These are phyloP conservation scores for Lycocerus yunnanus DNA, from an alignment of 2,888 invertebrate species.

Conservation along the genomic window DNA sequence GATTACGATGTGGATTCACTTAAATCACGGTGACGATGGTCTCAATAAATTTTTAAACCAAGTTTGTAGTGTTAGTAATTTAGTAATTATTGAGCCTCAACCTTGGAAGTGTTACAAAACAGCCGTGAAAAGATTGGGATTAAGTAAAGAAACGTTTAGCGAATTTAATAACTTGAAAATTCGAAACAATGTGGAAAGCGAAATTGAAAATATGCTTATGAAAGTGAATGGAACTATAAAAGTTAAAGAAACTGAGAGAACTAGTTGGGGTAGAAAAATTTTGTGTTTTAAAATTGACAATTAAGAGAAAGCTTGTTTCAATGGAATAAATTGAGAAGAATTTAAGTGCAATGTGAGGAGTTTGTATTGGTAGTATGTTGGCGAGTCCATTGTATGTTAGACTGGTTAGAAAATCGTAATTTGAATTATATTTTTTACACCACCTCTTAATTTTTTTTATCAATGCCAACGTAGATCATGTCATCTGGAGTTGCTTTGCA, in stretches of 20 bases:
- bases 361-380: too few species aligned
- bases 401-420: too few species aligned
- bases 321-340: background rate
- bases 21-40: slow-evolving; percentile 80
- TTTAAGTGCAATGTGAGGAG: too few species aligned
- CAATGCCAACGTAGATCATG: too few species aligned
- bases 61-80: slow-evolving; percentile 59
- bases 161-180: slow-evolving; percentile 64
- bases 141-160: slow-evolving; percentile 64
- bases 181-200: slow-evolving; percentile 63
- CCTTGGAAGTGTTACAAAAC: slow-evolving; percentile 84
- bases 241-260: slow-evolving; percentile 62
- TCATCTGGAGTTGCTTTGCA: too few species aligned
- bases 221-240: slow-evolving; percentile 53
- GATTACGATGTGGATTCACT: slow-evolving; percentile 89
- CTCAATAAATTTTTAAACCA: slow-evolving; percentile 65
- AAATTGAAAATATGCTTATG: slow-evolving; percentile 60
- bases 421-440: too few species aligned
- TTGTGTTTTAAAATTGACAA: slow-evolving; percentile 61
- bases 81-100: slow-evolving; percentile 79
- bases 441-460: too few species aligned
- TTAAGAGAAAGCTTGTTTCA: background rate
- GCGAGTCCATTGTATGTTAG: too few species aligned
- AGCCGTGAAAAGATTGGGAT: slow-evolving; percentile 73
- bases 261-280: slow-evolving; percentile 73